phyloP scores from a whole-genome alignment of 1,140 invertebrate genomes.

The Bicyclus anynana region DNA sequence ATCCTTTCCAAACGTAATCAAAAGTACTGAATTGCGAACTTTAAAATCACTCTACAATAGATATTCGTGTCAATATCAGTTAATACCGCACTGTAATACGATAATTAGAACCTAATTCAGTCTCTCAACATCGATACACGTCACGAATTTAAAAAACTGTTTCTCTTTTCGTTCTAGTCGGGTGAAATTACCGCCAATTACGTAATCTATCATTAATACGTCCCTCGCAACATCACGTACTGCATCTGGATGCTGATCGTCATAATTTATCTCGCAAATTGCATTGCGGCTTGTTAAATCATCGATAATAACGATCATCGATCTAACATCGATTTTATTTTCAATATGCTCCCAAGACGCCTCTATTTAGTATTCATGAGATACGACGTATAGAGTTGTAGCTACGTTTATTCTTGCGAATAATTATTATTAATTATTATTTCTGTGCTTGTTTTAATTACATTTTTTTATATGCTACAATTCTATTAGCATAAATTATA shows the following conservation, averaged over 20 bases:
- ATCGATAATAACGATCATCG: constrained; percentile 6
- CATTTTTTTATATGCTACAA: constrained; percentile 4
- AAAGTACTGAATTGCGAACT: too few relatives aligned
- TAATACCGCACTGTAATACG: too few relatives aligned
- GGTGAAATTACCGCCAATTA: neutral
- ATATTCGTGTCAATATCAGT: too few relatives aligned
- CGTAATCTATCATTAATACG: constrained; percentile 1
- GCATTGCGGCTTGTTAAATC: constrained; percentile 5
- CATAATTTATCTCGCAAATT: constrained; percentile 7
- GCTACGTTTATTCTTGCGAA: neutral
- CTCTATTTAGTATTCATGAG: constrained; percentile 6
- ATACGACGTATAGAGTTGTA: constrained; percentile 6
- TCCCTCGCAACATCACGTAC: constrained; percentile 1
- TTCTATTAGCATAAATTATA: neutral
- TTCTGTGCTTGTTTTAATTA: neutral
- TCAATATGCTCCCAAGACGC: constrained; percentile 4
- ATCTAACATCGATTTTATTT: constrained; percentile 7
- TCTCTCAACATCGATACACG: neutral
- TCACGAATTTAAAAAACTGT: neutral
- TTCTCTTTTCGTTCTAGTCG: neutral
- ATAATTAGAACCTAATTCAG: neutral
- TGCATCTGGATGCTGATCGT: constrained; percentile 2
- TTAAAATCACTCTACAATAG: too few relatives aligned
- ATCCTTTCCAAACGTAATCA: too few relatives aligned
- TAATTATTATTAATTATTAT: constrained; percentile 9